phyloP scores from a whole-genome alignment of 2,888 invertebrate genomes.

The Seladonia tumulorum region DNA sequence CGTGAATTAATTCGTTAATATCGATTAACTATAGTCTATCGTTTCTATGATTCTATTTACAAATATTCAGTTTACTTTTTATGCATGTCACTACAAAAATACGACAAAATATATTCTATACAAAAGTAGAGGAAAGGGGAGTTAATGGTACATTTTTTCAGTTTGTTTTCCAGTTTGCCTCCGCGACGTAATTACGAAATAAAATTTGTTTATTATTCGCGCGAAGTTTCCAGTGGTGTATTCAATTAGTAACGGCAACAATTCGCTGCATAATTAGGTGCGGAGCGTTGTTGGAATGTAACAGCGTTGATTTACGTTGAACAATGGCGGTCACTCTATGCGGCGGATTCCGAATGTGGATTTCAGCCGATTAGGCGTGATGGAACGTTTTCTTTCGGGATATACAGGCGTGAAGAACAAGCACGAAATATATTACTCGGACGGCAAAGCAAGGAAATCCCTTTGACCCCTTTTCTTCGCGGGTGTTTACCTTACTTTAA shows the following conservation, averaged over 20 bases:
- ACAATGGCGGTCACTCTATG: neutral
- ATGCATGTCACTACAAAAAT: too few species aligned
- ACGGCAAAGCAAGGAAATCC: constrained; percentile 1
- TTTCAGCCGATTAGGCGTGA: neutral
- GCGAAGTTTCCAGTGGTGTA: neutral
- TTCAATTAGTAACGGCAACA: neutral
- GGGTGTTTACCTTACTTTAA: constrained; percentile 27
- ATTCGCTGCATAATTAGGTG: neutral
- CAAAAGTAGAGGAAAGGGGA: too few species aligned
- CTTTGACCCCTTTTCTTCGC: constrained; percentile 19
- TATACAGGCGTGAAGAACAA: neutral
- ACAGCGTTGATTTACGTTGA: neutral
- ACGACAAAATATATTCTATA: too few species aligned
- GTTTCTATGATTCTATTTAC: too few species aligned
- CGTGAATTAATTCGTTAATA: neutral
- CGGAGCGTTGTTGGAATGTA: neutral
- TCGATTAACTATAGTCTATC: too few species aligned
- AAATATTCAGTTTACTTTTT: too few species aligned
- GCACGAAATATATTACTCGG: neutral
- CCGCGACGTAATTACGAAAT: neutral
- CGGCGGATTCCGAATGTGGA: constrained; percentile 6
- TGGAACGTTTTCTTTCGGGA: neutral
- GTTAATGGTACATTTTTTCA: neutral
- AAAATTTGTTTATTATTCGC: neutral
- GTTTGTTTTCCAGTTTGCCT: neutral